Percentiles rank a stretch among this genome's conserved stretches.
Evolutionary conservation across 2,888 invertebrate species (phyloP).

Genomic region (Drosophila neotestacea): DNA sequence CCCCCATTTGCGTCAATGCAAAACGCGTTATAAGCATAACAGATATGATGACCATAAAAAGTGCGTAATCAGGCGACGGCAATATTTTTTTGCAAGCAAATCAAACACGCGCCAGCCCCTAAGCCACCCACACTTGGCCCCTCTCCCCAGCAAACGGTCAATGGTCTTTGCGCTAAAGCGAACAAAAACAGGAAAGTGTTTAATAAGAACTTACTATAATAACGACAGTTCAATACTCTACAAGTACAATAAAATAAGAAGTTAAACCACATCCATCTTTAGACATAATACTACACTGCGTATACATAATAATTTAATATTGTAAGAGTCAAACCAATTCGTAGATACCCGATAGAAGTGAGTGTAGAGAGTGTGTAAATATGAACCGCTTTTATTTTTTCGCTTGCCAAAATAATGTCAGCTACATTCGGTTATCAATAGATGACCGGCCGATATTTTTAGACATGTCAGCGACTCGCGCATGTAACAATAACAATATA

Average conservation of each 20-base stretch:
- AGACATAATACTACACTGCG: background rate
- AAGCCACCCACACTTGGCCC: slow-evolving; percentile 2
- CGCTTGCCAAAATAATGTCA: slow-evolving; percentile 50
- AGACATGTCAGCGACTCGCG: slow-evolving; percentile 46
- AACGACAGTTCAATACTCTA: slow-evolving; percentile 25
- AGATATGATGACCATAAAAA: slow-evolving; percentile 40
- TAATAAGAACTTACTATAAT: background rate
- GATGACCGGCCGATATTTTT: slow-evolving; percentile 54
- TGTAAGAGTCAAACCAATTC: background rate
- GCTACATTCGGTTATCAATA: slow-evolving; percentile 51
- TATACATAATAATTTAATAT: background rate
- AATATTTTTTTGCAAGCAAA: slow-evolving; percentile 25
- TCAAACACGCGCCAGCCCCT: slow-evolving; percentile 43
- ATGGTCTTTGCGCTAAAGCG: slow-evolving; percentile 13
- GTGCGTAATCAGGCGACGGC: slow-evolving; percentile 55
- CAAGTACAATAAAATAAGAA: background rate
- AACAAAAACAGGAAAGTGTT: slow-evolving; percentile 18
- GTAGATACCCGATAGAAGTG: background rate
- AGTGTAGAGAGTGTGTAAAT: slow-evolving; percentile 9
- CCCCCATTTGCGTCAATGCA: slow-evolving; percentile 57
- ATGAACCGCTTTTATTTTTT: slow-evolving; percentile 25
- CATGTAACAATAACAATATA: slow-evolving; percentile 42
- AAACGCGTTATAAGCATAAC: slow-evolving; percentile 43
- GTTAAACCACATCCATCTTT: background rate
- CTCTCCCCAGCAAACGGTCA: slow-evolving; percentile 18